Percentiles rank a stretch among this genome's conserved stretches.
phyloP scores from a whole-genome alignment of 2,113 vertebrate species.

The Pollimyrus isidori region DNA sequence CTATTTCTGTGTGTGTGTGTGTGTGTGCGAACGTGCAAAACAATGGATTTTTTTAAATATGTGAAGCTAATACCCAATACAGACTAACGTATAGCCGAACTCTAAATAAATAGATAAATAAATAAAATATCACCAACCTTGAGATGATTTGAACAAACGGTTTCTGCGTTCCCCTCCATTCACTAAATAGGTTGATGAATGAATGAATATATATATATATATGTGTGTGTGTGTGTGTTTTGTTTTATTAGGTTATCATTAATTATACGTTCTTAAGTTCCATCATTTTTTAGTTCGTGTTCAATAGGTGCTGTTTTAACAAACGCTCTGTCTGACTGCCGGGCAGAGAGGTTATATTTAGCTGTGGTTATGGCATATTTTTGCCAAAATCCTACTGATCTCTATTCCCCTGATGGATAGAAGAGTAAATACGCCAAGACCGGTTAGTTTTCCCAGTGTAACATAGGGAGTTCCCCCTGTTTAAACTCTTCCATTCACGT shows the following conservation, averaged over 20 bases:
- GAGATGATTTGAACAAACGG: not conserved
- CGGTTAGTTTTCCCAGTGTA: not conserved
- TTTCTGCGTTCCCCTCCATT: not conserved
- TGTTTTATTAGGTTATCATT: not conserved
- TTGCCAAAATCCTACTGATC: not conserved
- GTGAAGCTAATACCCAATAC: not conserved
- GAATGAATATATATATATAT: not conserved
- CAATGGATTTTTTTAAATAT: not conserved
- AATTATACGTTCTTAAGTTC: not conserved
- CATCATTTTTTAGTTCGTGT: not conserved
- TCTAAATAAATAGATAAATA: not conserved
- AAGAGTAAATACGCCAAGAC: not conserved
- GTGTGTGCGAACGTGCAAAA: not conserved
- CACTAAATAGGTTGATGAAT: not conserved
- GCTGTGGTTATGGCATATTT: not conserved
- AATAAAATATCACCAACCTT: not conserved
- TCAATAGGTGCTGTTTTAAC: not conserved
- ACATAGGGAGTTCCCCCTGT: not conserved
- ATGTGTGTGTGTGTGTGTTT: too few relatives aligned
- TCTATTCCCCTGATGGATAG: not conserved
- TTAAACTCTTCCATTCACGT: not conserved
- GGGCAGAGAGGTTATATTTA: not conserved
- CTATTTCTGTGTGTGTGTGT: not conserved
- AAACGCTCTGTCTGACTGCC: not conserved
- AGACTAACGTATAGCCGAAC: not conserved